Percentiles rank a stretch among this genome's conserved stretches.
phyloP scores from a whole-genome alignment of 2,113 vertebrate genomes.

The Odontesthes bonariensis region DNA sequence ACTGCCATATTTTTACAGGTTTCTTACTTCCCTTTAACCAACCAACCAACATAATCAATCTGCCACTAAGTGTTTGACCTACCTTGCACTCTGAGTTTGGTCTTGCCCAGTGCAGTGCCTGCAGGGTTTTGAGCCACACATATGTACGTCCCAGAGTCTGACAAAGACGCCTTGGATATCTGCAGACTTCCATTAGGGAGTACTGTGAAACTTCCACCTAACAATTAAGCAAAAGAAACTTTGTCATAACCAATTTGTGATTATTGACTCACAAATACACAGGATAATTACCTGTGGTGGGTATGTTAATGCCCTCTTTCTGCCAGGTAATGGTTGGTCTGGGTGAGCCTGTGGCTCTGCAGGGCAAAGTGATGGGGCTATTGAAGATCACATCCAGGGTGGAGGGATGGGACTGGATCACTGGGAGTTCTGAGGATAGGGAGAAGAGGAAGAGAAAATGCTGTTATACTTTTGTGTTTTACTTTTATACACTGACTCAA shows the following conservation, averaged over 20 bases:
- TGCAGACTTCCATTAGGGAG: slow-evolving; percentile 90
- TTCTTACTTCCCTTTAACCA: too few species aligned
- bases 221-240: neutral
- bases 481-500: too few species aligned
- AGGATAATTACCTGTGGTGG: slow-evolving; percentile 83
- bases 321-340: slow-evolving; percentile 93
- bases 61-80: slow-evolving; percentile 3
- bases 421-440: slow-evolving; percentile 85
- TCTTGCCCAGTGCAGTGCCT: slow-evolving; percentile 94
- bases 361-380: slow-evolving; percentile 89
- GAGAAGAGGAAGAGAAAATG: neutral
- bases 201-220: slow-evolving; percentile 85
- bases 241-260: neutral
- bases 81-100: slow-evolving; percentile 96
- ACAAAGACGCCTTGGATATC: slow-evolving; percentile 86
- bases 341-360: slow-evolving; percentile 89
- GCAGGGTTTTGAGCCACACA: slow-evolving; percentile 96
- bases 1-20: neutral
- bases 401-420: slow-evolving; percentile 87
- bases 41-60: too few species aligned
- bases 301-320: slow-evolving; percentile 93
- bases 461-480: neutral
- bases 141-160: slow-evolving; percentile 92
- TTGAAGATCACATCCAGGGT: slow-evolving; percentile 89
- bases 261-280: neutral